Base-by-base conservation (phyloP, 2,797 vertebrate genomes). In the Eospalax fontanierii region DNA sequence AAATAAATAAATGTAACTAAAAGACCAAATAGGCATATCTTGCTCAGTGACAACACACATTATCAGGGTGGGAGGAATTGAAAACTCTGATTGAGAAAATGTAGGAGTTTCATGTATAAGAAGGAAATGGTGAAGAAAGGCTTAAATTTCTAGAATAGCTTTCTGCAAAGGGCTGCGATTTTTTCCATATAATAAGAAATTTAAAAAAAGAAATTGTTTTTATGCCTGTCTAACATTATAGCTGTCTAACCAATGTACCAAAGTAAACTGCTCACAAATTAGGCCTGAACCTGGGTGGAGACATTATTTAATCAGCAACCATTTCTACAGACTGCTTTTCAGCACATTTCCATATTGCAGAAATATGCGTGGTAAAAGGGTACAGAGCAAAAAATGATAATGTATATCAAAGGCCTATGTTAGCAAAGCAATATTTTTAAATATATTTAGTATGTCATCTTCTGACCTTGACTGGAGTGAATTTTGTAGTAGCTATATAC, bases 341-440 rank as follows among this genome's bases (percentile, higher is more conserved):
- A 66, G 26, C 15, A 81, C 14, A 73, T 85, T 95, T 2, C 66
- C 30, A 65, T 24, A 73, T 1, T 91, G 4, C 24, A 33, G 86
- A n/a, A 84, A 22, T 91, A 46, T 87, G 16, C 84, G n/a, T 94
- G 16, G 24, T 71, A 87, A 87, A 96, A 87, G 83, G 22, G 59
- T 5, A 76, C 59, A 54, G 14, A 91, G 22, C 86, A 22, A 66
- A 4, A 87, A 50, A 89, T 73, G 11, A 76, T 43, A 43, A 90
- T 74, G 33, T 80, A 75, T 95, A 7, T 35, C 30, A 84, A 78
- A 95, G 66, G 33, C 54, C 43, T 73, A 40, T 19, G 11, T 81
- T 87, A 79, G 38, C 9, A 80, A 84, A 22, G 40, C 81, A 22
- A 50, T 74, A 94, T 50, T 89, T 93, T 89, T 79, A 86, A 65